Evolutionary conservation across 2,797 vertebrate genomes (phyloP), one percentile per base, ranked within the genome.

Genomic region (Ceryle rudis): DNA sequence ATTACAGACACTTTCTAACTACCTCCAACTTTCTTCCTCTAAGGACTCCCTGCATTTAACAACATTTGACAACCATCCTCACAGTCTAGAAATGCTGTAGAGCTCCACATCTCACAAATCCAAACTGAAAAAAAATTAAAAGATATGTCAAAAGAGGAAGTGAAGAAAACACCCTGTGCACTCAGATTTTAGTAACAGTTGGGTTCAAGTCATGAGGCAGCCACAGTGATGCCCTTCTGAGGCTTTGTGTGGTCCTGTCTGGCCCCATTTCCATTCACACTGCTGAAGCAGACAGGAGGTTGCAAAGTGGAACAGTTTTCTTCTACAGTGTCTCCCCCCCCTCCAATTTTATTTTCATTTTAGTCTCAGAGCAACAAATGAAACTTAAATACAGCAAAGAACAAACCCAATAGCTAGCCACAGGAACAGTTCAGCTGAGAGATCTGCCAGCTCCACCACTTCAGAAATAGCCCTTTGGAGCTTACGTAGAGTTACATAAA

Each of bases 401-500:
- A 74, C 25, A 49, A 44, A 19, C 35, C 17, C 6, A 26, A 42
- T 37, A 71, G n/a, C 2, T n/a, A 47, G 52, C 42, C 73, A 25
- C 58, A 60, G 47, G 64, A 93, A 29, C 42, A 49, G 55, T 2
- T 77, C 89, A 72, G 61, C 54, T 79, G 49, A 73, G 85, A 46
- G 47, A n/a, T 29, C 52, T 66, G 39, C 77, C 87, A 89, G 91
- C 91, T 90, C 71, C 84, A 80, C 14, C 6, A 1, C 88, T 62
- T 71, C 86, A 95, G 64, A 51, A 70, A 86, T 47, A 90, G 89
- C 89, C 82, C 90, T n/a, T 62, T 57, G 91, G 47, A 78, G 90
- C 81, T 94, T 42, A 55, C 70, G 86, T 3, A 73, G 83, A 57
- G 37, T 73, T 1, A 11, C 3, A 44, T 28, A 91, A 39, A 95